Conservation (phyloP, 2,113 vertebrate species). For the Micronisus gabar region DNA sequence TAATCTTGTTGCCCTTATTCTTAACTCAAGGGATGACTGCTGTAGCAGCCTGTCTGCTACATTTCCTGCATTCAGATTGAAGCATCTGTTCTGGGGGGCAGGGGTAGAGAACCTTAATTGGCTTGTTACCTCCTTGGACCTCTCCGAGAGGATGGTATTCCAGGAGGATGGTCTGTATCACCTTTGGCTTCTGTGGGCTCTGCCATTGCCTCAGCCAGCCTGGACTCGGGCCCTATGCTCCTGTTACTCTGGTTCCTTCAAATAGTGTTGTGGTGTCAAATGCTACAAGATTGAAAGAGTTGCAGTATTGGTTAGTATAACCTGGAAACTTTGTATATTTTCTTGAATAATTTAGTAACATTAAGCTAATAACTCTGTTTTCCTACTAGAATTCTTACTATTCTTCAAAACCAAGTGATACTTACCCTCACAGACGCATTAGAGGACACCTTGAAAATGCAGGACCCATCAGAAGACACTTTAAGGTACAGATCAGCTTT, state of each 20-base stretch:
- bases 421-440: slow-evolving; percentile 31
- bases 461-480: slow-evolving; percentile 53
- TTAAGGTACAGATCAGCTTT: slow-evolving; percentile 65
- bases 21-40: not conserved
- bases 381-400: slow-evolving; percentile 59
- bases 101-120: not conserved
- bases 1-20: too few relatives aligned
- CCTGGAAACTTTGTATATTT: not conserved
- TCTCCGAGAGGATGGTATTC: not conserved
- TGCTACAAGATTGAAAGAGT: not conserved
- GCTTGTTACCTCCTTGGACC: not conserved
- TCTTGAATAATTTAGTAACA: not conserved
- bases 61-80: not conserved
- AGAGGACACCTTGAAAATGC: slow-evolving; percentile 53
- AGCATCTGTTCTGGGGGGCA: not conserved
- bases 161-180: not conserved
- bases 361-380: slow-evolving; percentile 15
- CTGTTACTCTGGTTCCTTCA: not conserved
- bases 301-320: not conserved
- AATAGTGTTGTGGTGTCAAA: not conserved
- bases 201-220: not conserved
- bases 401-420: slow-evolving; percentile 47
- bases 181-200: not conserved
- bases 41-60: not conserved
- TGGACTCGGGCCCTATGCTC: not conserved